phyloP scores from a whole-genome alignment of 2,888 invertebrate species.

The Drosophila buzzatii region DNA sequence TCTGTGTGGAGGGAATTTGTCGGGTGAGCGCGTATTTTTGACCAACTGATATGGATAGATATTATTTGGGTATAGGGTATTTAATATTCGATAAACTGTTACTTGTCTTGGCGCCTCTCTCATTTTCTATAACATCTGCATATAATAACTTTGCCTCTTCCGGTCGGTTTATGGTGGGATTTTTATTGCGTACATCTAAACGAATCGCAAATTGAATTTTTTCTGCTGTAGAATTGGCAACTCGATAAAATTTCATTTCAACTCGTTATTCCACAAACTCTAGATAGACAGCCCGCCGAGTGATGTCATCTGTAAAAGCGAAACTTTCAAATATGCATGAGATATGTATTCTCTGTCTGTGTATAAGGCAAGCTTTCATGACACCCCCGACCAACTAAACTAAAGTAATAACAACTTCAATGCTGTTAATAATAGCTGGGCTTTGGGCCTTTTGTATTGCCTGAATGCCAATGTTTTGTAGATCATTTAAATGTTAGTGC shows the following conservation, averaged over 20 bases:
- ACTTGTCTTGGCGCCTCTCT: neutral
- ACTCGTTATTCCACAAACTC: constrained; percentile 24
- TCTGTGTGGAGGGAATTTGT: constrained; percentile 93
- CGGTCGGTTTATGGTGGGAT: constrained; percentile 44
- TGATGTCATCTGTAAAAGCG: constrained; percentile 43
- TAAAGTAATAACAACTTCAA: neutral
- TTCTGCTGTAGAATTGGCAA: constrained; percentile 24
- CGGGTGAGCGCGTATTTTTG: constrained; percentile 88
- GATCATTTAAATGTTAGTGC: constrained; percentile 18
- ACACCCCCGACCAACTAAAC: neutral
- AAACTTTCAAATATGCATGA: constrained; percentile 2
- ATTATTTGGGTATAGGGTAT: neutral
- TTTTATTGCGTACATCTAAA: constrained; percentile 47
- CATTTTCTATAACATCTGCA: constrained; percentile 37
- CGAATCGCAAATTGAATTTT: constrained; percentile 49
- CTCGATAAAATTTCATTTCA: constrained; percentile 49
- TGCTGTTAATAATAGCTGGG: neutral
- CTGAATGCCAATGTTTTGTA: neutral
- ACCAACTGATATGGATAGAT: neutral
- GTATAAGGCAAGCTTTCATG: constrained; percentile 7
- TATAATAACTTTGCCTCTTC: constrained; percentile 50
- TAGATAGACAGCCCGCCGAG: neutral
- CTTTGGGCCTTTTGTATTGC: constrained; percentile 1
- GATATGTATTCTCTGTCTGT: neutral
- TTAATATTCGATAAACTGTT: neutral